Conservation (phyloP, 2,113 vertebrate species). For the Spheniscus mendiculus region DNA sequence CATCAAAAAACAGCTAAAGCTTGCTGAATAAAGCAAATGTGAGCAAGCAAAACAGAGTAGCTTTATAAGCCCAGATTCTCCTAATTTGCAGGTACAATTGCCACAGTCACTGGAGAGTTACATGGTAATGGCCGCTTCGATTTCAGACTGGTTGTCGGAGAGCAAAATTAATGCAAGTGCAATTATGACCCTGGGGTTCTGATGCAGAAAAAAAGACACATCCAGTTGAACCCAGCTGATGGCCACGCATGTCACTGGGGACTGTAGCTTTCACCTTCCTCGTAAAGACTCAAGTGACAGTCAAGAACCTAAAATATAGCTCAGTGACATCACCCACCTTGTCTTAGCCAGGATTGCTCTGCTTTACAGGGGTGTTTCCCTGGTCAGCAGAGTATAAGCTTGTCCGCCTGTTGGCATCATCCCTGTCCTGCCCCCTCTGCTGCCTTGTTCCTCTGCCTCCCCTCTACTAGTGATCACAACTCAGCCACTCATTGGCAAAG, state of each 20-base stretch:
- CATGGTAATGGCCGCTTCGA: neutral
- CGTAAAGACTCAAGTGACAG: neutral
- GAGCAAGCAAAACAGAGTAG: neutral
- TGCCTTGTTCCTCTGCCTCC: neutral
- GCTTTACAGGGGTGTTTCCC: neutral
- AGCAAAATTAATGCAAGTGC: neutral
- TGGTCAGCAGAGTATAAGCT: neutral
- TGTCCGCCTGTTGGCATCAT: neutral
- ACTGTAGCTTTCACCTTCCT: neutral
- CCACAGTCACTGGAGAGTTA: neutral
- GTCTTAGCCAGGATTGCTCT: neutral
- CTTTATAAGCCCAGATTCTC: neutral
- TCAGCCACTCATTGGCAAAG: fast-evolving
- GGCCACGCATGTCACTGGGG: neutral
- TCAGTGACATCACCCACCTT: neutral
- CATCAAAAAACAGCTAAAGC: neutral
- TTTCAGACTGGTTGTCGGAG: neutral
- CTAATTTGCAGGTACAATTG: neutral
- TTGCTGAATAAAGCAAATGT: neutral
- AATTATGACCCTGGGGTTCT: neutral
- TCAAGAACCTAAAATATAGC: neutral
- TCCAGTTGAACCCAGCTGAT: neutral
- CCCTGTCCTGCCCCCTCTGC: neutral
- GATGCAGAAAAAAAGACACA: neutral
- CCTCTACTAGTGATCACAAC: neutral